Conservation (phyloP, 2,797 vertebrate genomes). For the Sardinella longiceps region DNA sequence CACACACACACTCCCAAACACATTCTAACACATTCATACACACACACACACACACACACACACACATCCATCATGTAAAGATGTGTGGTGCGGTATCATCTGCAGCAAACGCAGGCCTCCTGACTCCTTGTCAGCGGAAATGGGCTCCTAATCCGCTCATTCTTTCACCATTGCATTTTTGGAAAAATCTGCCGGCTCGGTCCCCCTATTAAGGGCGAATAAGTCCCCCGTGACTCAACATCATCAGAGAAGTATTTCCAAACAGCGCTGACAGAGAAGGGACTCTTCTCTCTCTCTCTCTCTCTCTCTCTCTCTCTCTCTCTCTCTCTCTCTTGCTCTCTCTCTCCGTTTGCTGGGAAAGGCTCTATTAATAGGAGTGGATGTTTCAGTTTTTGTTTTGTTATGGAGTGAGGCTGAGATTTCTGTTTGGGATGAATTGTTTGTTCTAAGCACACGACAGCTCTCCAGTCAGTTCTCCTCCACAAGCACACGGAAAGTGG, state of each 20-base stretch:
- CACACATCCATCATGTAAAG: not conserved
- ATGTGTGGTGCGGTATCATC: not conserved
- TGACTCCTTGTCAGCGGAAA: conserved; percentile 25
- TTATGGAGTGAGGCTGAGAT: not conserved
- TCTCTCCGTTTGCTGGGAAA: not conserved
- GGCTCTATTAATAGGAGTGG: conserved; percentile 7
- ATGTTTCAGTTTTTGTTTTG: not conserved
- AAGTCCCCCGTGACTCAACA: conserved; percentile 29
- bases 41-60: conserved; percentile 8
- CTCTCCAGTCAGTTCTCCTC: not conserved
- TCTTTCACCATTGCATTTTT: conserved; percentile 13
- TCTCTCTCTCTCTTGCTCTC: not conserved
- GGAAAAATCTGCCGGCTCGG: conserved; percentile 24
- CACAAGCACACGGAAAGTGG: not conserved
- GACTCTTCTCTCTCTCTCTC: conserved; percentile 6
- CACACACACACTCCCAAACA: not conserved
- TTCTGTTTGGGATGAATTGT: conserved; percentile 15
- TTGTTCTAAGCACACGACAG: not conserved
- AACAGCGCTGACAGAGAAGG: conserved; percentile 8
- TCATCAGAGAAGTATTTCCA: conserved; percentile 29
- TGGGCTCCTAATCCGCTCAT: conserved; percentile 20
- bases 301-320: conserved; percentile 1
- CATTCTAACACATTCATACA: not conserved
- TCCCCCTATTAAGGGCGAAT: conserved; percentile 21
- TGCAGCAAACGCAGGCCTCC: not conserved